These are phyloP conservation scores for Atherinomorus stipes DNA, from an alignment of 2,113 vertebrate species.

Conservation along the genomic window DNA sequence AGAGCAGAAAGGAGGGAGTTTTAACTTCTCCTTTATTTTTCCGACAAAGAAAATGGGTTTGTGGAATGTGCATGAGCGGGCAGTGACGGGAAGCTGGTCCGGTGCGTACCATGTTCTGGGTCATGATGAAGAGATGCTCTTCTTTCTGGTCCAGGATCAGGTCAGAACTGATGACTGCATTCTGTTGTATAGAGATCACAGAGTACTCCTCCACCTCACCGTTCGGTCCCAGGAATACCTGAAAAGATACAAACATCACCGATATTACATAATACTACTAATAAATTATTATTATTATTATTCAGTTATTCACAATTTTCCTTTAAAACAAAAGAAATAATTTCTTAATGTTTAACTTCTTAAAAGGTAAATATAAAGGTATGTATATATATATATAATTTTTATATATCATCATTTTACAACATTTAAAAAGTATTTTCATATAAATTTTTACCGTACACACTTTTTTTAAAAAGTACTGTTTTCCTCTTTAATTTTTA, in stretches of 20 bases:
- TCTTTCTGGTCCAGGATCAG: conserved; percentile 90
- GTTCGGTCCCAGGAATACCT: conserved; percentile 90
- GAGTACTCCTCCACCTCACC: conserved; percentile 87
- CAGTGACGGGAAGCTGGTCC: not conserved
- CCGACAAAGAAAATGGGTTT: not conserved
- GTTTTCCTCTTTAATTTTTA: too few relatives aligned
- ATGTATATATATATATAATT: too few relatives aligned
- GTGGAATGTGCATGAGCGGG: not conserved
- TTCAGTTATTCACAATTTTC: too few relatives aligned
- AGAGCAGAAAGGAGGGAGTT: conserved; percentile 30
- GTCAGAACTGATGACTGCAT: conserved; percentile 88
- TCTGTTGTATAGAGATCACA: conserved; percentile 85
- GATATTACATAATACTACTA: too few relatives aligned
- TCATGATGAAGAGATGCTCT: conserved; percentile 94
- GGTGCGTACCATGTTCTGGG: conserved; percentile 86
- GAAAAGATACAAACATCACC: conserved; percentile 19
- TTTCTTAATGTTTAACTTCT: too few relatives aligned
- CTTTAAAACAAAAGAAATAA: too few relatives aligned
- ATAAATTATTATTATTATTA: too few relatives aligned
- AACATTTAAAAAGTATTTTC: too few relatives aligned
- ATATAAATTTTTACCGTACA: too few relatives aligned
- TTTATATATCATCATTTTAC: too few relatives aligned
- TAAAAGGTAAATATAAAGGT: too few relatives aligned
- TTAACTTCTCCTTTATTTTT: not conserved
- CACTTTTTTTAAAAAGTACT: too few relatives aligned